Evolutionary conservation across 2,888 invertebrate genomes (phyloP), one percentile per base, ranked within the genome.

Genomic region (Lasioglossum oenotherae): DNA sequence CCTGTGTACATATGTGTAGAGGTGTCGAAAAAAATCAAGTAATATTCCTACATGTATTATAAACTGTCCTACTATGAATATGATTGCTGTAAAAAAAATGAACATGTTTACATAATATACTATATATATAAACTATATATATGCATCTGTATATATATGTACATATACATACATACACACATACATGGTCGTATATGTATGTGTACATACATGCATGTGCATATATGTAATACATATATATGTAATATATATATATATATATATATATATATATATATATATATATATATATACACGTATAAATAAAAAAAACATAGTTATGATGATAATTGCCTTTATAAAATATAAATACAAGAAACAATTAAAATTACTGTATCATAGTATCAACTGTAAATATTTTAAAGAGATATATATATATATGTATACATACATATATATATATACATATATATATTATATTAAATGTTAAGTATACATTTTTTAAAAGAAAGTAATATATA

Each of bases 401-500:
- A 92, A 93, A 93, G 92, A 93, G 91, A 94, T 91, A 93, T 92
- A 92, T 91, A 92, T 89, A 85, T 92, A 92, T 64, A 27, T 67
- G 76, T 53, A 78, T 41, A 8, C 44, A 64, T 92, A 92, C 38
- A 35, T 74, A 71, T 38, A 69, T 53, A 76, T 81, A 73, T 41
- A 31, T 64, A 72, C 31, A 73, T 71, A 35, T 57, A 69, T 92
- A 93, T 94, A 94, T 94, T 94, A 94, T 94, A 94, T 94, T 94
- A 94, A 94, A 94, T 94, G 94, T 94, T 94, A 95, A 95, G 94
- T 93, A 94, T 94, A 95, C 93, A 94, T 95, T 95, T 95, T 94
- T 95, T 95, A 94, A 94, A 94, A 94, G 94, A 95, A 95, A 95
- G 94, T 95, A 95, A 95, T 95, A 94, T 95, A 95, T 95, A 95